Percentiles rank a stretch among this genome's conserved stretches.
Evolutionary conservation across 92 coral and sea anemone genomes (phyloP).

Genomic region (Galaxea fascicularis): DNA sequence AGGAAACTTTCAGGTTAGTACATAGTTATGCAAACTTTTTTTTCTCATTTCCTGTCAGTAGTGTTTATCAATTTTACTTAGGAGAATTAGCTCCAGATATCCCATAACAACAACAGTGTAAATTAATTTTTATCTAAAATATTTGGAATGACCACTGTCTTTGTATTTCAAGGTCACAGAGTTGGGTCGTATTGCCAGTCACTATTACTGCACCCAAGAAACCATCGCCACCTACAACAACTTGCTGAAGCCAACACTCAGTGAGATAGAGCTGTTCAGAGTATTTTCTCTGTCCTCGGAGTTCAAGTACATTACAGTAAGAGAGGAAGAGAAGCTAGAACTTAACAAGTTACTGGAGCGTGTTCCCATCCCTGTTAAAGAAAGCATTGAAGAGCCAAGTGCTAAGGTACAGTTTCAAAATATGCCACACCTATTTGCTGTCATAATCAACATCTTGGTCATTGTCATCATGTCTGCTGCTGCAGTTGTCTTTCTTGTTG

Average conservation of each 20-base stretch:
- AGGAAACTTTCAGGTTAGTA: slow-evolving; percentile 95
- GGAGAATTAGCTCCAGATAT: background rate
- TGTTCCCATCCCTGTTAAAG: slow-evolving; percentile 98
- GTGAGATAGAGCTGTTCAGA: slow-evolving; percentile 96
- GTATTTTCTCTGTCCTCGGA: slow-evolving; percentile 96
- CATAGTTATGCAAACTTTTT: too few relatives aligned
- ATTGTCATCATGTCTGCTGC: background rate
- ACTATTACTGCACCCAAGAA: slow-evolving; percentile 93
- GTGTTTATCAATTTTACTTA: background rate
- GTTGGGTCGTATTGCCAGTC: slow-evolving; percentile 98
- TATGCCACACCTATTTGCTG: too few relatives aligned
- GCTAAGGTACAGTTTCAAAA: slow-evolving; percentile 77
- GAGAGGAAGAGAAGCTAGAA: slow-evolving; percentile 99
- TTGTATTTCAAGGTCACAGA: slow-evolving; percentile 81
- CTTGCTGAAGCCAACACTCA: slow-evolving; percentile 92
- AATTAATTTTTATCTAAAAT: background rate
- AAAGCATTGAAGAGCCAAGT: slow-evolving; percentile 99
- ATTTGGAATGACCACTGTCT: background rate
- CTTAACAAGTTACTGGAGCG: slow-evolving; percentile 89
- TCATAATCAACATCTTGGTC: too few relatives aligned
- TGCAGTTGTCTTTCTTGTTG: background rate
- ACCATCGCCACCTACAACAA: slow-evolving; percentile 94
- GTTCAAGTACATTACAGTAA: slow-evolving; percentile 94
- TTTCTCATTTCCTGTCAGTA: background rate
- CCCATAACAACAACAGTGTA: background rate